phyloP scores from a whole-genome alignment of 1,140 invertebrate species.

The Leptinotarsa lineolata region DNA sequence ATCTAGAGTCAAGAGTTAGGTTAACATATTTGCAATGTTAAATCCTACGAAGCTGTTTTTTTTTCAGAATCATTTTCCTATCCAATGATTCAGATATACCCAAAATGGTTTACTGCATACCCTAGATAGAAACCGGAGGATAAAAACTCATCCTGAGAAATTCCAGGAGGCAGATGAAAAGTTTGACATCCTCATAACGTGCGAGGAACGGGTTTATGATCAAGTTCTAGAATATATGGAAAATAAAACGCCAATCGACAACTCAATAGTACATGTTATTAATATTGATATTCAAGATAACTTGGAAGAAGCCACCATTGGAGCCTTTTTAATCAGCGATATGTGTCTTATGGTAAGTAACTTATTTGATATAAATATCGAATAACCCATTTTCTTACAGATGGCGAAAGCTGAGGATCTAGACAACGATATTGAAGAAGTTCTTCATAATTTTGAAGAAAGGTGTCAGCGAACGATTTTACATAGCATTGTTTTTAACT shows the following conservation, averaged over 20 bases:
- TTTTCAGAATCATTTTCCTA: conserved; percentile 29
- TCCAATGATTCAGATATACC: conserved; percentile 72
- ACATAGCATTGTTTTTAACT: conserved; percentile 95
- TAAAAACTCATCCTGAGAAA: conserved; percentile 92
- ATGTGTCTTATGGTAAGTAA: conserved; percentile 78
- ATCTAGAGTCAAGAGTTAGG: too few relatives aligned
- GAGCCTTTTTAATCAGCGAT: conserved; percentile 97
- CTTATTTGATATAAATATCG: not conserved
- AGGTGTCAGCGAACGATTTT: conserved; percentile 86
- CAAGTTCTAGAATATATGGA: conserved; percentile 84
- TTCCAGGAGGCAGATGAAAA: conserved; percentile 90
- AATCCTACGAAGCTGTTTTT: too few relatives aligned
- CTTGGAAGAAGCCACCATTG: conserved; percentile 99
- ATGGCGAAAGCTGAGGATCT: conserved; percentile 89
- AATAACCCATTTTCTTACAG: conserved; percentile 62
- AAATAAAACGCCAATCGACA: conserved; percentile 70
- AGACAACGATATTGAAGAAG: conserved; percentile 98
- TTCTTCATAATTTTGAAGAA: conserved; percentile 93
- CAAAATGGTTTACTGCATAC: conserved; percentile 99
- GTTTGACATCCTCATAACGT: conserved; percentile 97
- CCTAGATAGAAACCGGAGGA: conserved; percentile 95
- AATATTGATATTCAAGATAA: conserved; percentile 99
- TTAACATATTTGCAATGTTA: too few relatives aligned
- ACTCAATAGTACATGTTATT: conserved; percentile 91
- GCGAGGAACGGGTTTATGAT: conserved; percentile 98